phyloP scores from a whole-genome alignment of 2,113 vertebrate genomes.

The Ptyas mucosa region DNA sequence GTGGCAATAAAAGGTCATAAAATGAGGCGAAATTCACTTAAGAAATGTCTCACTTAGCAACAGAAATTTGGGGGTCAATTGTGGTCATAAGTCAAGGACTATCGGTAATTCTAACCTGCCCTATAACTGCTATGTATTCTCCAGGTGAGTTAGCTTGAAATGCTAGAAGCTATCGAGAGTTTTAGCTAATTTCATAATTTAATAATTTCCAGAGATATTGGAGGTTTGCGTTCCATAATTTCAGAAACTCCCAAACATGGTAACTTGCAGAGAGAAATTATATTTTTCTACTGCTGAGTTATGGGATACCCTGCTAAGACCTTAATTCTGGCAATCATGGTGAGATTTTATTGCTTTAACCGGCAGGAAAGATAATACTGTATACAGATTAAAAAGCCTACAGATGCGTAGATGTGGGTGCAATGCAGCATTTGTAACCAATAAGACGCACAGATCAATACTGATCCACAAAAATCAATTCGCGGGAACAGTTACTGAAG shows the following conservation, averaged over 20 bases:
- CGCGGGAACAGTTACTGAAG: neutral
- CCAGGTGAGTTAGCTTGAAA: no score
- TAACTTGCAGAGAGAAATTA: neutral
- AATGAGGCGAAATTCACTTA: neutral
- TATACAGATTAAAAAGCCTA: neutral
- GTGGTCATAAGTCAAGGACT: neutral
- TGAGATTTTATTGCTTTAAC: neutral
- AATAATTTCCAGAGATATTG: neutral
- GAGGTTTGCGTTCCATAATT: neutral
- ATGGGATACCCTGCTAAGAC: neutral
- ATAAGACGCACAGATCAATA: neutral
- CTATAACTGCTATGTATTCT: neutral
- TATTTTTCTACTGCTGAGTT: neutral
- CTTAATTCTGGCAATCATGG: neutral
- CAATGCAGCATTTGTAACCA: neutral
- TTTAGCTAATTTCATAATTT: neutral
- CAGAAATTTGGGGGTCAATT: neutral
- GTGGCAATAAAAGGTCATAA: neutral
- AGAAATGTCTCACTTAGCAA: neutral
- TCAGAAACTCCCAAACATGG: neutral
- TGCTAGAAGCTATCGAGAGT: neutral
- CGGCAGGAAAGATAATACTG: neutral
- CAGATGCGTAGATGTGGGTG: no score
- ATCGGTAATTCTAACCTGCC: neutral
- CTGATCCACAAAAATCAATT: neutral